These are phyloP conservation scores for Tachysurus fulvidraco DNA, from an alignment of 2,113 vertebrate species.

Conservation along the genomic window DNA sequence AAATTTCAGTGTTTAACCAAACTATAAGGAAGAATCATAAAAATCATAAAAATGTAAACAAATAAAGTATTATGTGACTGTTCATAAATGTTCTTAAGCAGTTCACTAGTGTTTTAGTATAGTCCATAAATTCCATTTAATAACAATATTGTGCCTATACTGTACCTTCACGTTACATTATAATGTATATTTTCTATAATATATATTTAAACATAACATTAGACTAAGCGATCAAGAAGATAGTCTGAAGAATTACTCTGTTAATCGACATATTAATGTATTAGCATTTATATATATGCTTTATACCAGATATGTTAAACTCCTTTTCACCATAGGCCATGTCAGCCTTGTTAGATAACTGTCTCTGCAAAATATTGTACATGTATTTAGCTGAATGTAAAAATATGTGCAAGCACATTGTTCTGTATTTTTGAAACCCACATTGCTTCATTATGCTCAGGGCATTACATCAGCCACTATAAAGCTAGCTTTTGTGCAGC, in stretches of 20 bases:
- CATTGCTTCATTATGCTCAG: too few species aligned
- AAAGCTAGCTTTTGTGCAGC: too few species aligned
- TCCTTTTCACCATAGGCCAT: too few species aligned
- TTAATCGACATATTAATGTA: too few species aligned
- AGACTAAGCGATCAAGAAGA: not conserved
- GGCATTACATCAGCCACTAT: too few species aligned
- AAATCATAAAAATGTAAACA: not conserved
- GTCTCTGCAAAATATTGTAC: too few species aligned
- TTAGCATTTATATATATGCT: too few species aligned
- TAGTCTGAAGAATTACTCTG: not conserved
- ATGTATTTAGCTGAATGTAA: too few species aligned
- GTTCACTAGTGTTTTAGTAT: not conserved
- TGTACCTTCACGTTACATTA: not conserved
- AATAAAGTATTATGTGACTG: not conserved
- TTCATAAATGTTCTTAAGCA: not conserved
- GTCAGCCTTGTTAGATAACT: too few species aligned
- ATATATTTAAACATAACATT: not conserved
- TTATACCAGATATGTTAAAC: too few species aligned
- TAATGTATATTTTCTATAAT: not conserved
- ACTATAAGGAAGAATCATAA: not conserved
- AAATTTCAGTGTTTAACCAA: not conserved
- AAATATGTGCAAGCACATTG: too few species aligned
- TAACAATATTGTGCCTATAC: not conserved
- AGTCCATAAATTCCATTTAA: not conserved
- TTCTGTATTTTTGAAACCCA: too few species aligned